Percentiles rank a stretch among this genome's conserved stretches.
phyloP scores from a whole-genome alignment of 2,113 vertebrate species.

The Kryptolebias marmoratus region DNA sequence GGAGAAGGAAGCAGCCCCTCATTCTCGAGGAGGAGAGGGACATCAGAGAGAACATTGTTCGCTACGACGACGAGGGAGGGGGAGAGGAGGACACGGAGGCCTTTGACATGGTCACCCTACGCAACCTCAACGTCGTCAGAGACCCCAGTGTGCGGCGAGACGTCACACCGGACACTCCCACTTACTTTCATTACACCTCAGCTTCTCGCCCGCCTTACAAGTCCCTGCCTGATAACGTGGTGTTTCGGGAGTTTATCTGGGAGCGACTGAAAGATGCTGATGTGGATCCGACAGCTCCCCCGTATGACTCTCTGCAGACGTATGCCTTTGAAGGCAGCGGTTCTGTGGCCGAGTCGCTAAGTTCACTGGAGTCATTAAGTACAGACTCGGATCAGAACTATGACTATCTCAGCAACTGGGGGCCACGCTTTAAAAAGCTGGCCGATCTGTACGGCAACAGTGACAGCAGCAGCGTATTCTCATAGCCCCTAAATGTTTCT shows the following conservation, averaged over 20 bases:
- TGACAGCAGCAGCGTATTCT: conserved; percentile 85
- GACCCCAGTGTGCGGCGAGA: conserved; percentile 89
- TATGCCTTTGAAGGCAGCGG: conserved; percentile 94
- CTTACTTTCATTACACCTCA: conserved; percentile 85
- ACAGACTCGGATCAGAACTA: conserved; percentile 98
- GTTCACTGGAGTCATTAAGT: conserved; percentile 93
- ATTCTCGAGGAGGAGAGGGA: conserved; percentile 95
- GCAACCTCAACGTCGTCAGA: conserved; percentile 91
- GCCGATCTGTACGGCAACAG: conserved; percentile 92
- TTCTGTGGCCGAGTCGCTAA: conserved; percentile 92
- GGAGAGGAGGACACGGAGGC: conserved; percentile 97
- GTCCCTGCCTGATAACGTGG: conserved; percentile 91
- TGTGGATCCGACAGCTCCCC: conserved; percentile 89
- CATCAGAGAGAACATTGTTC: conserved; percentile 93
- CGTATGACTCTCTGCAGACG: conserved; percentile 96
- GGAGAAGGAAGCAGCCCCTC: conserved; percentile 91
- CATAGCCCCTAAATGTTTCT: conserved; percentile 83
- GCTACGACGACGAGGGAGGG: conserved; percentile 95
- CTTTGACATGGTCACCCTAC: conserved; percentile 94
- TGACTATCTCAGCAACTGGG: conserved; percentile 97
- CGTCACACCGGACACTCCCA: conserved; percentile 91
- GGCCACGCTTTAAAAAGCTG: conserved; percentile 95
- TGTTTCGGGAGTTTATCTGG: conserved; percentile 97
- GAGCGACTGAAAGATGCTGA: conserved; percentile 94
- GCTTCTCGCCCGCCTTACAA: conserved; percentile 81